Conservation (phyloP, 92 coral and sea anemone species). For the Zoanthus sansibaricus region DNA sequence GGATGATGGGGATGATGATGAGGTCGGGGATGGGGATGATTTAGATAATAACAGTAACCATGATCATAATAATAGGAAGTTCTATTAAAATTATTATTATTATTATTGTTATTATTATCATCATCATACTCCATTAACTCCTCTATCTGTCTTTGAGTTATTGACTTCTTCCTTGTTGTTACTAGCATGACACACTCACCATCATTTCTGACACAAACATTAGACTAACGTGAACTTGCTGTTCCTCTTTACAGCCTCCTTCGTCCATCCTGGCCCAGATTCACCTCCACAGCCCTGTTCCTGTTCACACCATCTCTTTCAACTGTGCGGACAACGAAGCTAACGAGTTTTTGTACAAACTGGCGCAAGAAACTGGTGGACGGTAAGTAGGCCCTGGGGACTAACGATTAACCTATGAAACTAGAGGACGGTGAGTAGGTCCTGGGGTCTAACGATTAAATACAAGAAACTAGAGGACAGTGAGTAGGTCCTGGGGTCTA, state of each 20-base stretch:
- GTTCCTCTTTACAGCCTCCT: slow-evolving; percentile 75
- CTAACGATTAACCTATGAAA: slow-evolving; percentile 45
- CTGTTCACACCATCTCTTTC: slow-evolving; percentile 97
- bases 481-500: slow-evolving; percentile 29
- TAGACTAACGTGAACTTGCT: too few species aligned
- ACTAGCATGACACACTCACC: neutral
- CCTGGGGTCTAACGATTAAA: neutral
- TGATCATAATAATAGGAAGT: too few species aligned
- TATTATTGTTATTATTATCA: too few species aligned
- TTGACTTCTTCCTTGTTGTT: too few species aligned
- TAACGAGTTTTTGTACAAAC: slow-evolving; percentile 91
- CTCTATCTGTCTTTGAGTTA: too few species aligned
- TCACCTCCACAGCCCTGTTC: slow-evolving; percentile 93
- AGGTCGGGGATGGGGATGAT: too few species aligned
- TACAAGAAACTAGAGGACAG: slow-evolving; percentile 88
- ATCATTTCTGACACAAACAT: neutral
- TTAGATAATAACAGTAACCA: too few species aligned
- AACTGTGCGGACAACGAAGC: slow-evolving; percentile 98
- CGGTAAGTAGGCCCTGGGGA: slow-evolving; percentile 62
- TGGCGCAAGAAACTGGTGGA: slow-evolving; percentile 89
- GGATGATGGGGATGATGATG: too few species aligned
- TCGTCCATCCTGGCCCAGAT: slow-evolving; percentile 95
- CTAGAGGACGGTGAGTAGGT: slow-evolving; percentile 80
- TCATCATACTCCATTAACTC: neutral
- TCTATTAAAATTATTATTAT: too few species aligned